Evolutionary conservation across 2,113 vertebrate genomes (phyloP).

Genomic region (Onychostruthus taczanowskii): DNA sequence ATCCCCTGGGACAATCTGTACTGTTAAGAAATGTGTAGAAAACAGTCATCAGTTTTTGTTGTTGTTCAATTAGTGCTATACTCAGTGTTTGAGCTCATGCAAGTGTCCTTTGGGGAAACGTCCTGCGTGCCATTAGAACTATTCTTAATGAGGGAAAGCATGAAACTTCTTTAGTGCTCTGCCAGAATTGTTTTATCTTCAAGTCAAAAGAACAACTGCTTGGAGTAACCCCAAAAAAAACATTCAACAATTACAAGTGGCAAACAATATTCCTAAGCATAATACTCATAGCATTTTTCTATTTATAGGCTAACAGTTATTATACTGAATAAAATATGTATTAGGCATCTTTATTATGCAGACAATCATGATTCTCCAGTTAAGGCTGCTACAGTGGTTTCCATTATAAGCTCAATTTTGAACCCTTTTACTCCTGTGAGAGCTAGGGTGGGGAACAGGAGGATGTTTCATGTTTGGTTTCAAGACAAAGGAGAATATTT

Average conservation of each 20-base stretch:
- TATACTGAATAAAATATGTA: constrained; percentile 57
- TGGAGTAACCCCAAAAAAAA: constrained; percentile 76
- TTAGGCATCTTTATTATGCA: constrained; percentile 42
- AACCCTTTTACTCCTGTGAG: background rate
- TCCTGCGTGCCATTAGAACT: constrained; percentile 73
- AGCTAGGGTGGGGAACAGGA: constrained; percentile 36
- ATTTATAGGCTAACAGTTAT: constrained; percentile 64
- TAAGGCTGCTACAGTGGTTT: background rate
- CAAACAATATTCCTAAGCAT: constrained; percentile 73
- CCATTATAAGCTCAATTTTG: background rate
- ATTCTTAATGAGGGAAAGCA: constrained; percentile 75
- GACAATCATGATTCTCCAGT: background rate
- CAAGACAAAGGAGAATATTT: constrained; percentile 62
- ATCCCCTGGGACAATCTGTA: constrained; percentile 69
- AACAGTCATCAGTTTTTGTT: constrained; percentile 70
- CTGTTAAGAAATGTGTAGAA: constrained; percentile 70
- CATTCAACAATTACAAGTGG: constrained; percentile 67
- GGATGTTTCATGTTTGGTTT: constrained; percentile 64
- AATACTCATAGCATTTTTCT: constrained; percentile 41
- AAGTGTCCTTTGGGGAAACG: constrained; percentile 72
- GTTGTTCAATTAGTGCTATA: constrained; percentile 70
- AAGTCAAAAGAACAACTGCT: constrained; percentile 75
- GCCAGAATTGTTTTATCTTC: constrained; percentile 79
- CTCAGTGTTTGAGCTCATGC: constrained; percentile 62
- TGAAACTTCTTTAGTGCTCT: constrained; percentile 72